Percentiles rank a stretch among this genome's conserved stretches.
Conservation (phyloP, 2,797 vertebrate genomes). For the Spondyliosoma cantharus region DNA sequence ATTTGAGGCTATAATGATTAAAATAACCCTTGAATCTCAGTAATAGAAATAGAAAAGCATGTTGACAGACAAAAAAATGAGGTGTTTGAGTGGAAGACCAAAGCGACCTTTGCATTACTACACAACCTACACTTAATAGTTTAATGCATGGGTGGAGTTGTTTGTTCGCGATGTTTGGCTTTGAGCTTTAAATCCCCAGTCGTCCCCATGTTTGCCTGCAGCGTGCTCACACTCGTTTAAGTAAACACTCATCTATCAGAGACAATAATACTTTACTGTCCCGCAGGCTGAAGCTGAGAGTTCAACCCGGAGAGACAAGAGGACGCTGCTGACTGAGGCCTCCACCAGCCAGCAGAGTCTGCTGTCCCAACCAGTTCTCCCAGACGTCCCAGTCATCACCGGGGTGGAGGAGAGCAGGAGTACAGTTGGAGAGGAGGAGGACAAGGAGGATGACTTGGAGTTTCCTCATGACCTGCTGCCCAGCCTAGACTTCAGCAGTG, state of each 20-base stretch:
- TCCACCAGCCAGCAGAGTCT: slow-evolving; percentile 62
- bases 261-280: slow-evolving; percentile 13
- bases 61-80: slow-evolving; percentile 21
- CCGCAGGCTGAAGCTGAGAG: slow-evolving; percentile 75
- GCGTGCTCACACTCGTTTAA: slow-evolving; percentile 47
- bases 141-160: slow-evolving; percentile 53
- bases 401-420: slow-evolving; percentile 69
- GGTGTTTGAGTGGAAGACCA: slow-evolving; percentile 15
- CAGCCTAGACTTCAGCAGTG: slow-evolving; percentile 86
- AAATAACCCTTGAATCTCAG: slow-evolving; percentile 16
- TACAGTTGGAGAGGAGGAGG: slow-evolving; percentile 51
- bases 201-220: slow-evolving; percentile 33
- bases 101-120: slow-evolving; percentile 2
- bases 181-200: slow-evolving; percentile 27
- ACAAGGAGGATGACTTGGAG: slow-evolving; percentile 82
- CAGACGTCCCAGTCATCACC: slow-evolving; percentile 70
- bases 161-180: slow-evolving; percentile 44
- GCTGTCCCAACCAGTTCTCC: slow-evolving; percentile 60
- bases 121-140: slow-evolving; percentile 29
- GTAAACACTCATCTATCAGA: slow-evolving; percentile 8
- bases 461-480: slow-evolving; percentile 88
- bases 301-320: slow-evolving; percentile 58
- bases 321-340: slow-evolving; percentile 45
- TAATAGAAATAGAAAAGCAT: slow-evolving; percentile 17
- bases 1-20: slow-evolving; percentile 4